A percentile compares a stretch with the other conserved stretches of the same genome.
Conservation (phyloP, 2,113 vertebrate genomes). For the Phylloscopus trochilus region DNA sequence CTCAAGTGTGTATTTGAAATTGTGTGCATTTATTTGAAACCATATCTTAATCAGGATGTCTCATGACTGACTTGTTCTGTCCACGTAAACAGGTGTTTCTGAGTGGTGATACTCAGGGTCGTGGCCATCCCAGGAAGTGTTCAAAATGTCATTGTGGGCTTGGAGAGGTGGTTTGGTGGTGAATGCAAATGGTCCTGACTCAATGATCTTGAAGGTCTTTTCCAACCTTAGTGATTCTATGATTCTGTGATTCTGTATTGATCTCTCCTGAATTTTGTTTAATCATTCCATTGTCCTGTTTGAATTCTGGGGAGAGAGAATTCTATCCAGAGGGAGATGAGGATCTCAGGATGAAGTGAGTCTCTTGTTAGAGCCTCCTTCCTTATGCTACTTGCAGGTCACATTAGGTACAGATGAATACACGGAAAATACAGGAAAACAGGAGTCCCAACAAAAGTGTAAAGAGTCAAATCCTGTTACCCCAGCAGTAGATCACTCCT, state of each 20-base stretch:
- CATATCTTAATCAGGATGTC: not conserved
- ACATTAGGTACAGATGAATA: not conserved
- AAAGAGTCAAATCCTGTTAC: not conserved
- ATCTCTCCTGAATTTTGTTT: not conserved
- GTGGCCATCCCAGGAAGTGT: not conserved
- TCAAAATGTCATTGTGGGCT: not conserved
- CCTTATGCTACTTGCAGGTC: not conserved
- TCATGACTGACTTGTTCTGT: not conserved
- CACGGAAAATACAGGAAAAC: not conserved
- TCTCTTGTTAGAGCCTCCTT: not conserved
- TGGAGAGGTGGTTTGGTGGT: not conserved
- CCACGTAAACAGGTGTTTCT: not conserved
- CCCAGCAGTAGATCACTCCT: not conserved
- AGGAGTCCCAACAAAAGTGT: not conserved
- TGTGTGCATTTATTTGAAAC: not conserved
- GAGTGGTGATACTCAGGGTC: not conserved
- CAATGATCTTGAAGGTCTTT: not conserved
- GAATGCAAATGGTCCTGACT: not conserved
- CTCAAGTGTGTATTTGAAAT: not conserved
- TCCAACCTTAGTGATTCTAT: not conserved
- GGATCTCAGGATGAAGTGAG: not conserved
- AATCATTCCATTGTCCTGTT: not conserved
- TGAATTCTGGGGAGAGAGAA: not conserved
- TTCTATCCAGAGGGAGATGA: not conserved
- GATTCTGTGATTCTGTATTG: not conserved